These are phyloP conservation scores for Fregetta grallaria DNA, from an alignment of 2,113 vertebrate genomes.

Conservation along the genomic window DNA sequence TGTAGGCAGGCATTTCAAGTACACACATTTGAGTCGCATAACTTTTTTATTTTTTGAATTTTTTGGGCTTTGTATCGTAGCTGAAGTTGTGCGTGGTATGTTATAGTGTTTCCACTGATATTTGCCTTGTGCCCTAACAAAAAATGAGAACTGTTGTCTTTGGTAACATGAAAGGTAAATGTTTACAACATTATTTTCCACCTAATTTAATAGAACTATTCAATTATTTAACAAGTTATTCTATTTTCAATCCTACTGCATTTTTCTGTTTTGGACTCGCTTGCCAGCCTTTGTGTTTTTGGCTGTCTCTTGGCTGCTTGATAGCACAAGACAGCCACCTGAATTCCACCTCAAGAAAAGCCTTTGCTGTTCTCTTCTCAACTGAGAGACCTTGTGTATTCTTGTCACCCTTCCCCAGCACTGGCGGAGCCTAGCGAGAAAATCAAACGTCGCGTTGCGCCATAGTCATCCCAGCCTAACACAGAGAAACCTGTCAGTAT, in stretches of 20 bases:
- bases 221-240: not conserved
- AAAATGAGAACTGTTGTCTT: not conserved
- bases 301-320: not conserved
- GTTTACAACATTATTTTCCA: not conserved
- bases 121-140: not conserved
- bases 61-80: not conserved
- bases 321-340: not conserved
- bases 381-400: not conserved
- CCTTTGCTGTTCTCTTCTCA: not conserved
- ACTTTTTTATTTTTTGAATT: not conserved
- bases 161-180: not conserved
- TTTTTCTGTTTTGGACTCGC: not conserved
- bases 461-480: not conserved
- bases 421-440: not conserved
- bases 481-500: not conserved
- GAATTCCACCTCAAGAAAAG: not conserved
- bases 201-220: not conserved
- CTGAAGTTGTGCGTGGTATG: not conserved
- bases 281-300: not conserved
- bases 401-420: not conserved
- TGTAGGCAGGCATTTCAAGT: slow-evolving; percentile 8
- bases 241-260: not conserved
- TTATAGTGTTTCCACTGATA: not conserved
- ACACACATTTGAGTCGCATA: not conserved
- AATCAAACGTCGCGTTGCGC: rapidly evolving